phyloP scores from a whole-genome alignment of 2,113 vertebrate genomes.

The Prunella fulvescens region DNA sequence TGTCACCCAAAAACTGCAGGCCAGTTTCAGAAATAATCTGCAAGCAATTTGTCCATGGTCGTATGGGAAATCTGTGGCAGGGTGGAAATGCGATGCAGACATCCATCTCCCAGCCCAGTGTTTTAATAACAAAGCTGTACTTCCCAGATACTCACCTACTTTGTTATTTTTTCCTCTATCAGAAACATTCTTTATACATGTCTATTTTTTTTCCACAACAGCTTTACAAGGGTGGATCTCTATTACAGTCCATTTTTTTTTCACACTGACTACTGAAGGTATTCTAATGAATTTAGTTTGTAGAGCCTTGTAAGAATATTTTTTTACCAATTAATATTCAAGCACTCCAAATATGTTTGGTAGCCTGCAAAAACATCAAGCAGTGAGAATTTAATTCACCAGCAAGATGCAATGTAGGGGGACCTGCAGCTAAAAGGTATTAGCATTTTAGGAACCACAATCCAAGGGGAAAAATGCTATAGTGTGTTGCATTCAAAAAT shows the following conservation, averaged over 20 bases:
- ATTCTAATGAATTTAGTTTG: not conserved
- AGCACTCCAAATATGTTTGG: not conserved
- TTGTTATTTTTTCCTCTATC: slow-evolving; percentile 26
- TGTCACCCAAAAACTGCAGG: not conserved
- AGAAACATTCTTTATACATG: not conserved
- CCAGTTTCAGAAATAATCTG: not conserved
- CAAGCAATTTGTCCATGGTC: not conserved
- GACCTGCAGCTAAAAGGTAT: not conserved
- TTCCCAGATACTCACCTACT: slow-evolving; percentile 23
- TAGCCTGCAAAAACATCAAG: not conserved
- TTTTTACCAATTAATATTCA: not conserved
- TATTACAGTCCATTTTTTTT: not conserved
- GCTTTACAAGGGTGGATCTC: not conserved
- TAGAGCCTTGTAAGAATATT: not conserved
- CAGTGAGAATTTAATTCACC: not conserved
- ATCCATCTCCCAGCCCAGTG: not conserved
- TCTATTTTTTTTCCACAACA: not conserved
- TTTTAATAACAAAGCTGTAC: slow-evolving; percentile 16
- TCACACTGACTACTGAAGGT: not conserved
- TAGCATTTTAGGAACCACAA: not conserved
- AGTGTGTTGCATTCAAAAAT: not conserved
- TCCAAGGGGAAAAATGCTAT: not conserved
- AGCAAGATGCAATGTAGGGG: not conserved
- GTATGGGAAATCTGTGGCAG: not conserved
- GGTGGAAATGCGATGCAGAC: not conserved